Conservation (phyloP, 1,140 invertebrate genomes). For the Sitobion miscanthi region DNA sequence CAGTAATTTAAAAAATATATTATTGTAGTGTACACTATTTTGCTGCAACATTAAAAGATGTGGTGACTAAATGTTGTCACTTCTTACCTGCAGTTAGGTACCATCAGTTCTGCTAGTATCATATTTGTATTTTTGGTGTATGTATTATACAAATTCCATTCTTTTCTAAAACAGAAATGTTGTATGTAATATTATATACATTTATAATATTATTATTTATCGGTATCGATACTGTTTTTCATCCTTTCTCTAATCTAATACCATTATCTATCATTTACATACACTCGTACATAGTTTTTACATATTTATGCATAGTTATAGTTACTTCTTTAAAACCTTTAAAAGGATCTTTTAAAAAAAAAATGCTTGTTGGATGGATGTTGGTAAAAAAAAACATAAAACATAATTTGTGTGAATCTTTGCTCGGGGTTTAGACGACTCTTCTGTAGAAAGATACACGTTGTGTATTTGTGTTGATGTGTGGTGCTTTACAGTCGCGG, state of each 20-base stretch:
- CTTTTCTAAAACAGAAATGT: neutral
- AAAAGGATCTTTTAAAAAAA: neutral
- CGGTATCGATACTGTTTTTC: neutral
- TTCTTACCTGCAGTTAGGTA: neutral
- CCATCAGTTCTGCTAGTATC: neutral
- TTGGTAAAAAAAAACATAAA: neutral
- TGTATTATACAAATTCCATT: neutral
- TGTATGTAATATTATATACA: neutral
- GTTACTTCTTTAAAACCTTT: neutral
- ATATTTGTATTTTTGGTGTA: neutral
- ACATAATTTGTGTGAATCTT: neutral
- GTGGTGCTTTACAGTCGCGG: conserved; percentile 56
- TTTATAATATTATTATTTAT: neutral
- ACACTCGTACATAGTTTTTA: neutral
- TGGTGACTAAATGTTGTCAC: neutral
- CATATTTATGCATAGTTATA: neutral
- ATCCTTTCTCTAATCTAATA: neutral
- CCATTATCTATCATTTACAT: neutral
- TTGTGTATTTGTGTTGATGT: conserved; percentile 43
- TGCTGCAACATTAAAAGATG: neutral
- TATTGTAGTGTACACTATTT: neutral
- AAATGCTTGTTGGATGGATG: conserved; percentile 44
- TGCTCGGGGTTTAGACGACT: neutral
- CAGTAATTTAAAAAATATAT: too few relatives aligned
- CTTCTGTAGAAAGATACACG: conserved; percentile 37